Evolutionary conservation across 2,113 vertebrate genomes (phyloP), one percentile per base, ranked within the genome.

Genomic region (Dasyornis broadbenti): DNA sequence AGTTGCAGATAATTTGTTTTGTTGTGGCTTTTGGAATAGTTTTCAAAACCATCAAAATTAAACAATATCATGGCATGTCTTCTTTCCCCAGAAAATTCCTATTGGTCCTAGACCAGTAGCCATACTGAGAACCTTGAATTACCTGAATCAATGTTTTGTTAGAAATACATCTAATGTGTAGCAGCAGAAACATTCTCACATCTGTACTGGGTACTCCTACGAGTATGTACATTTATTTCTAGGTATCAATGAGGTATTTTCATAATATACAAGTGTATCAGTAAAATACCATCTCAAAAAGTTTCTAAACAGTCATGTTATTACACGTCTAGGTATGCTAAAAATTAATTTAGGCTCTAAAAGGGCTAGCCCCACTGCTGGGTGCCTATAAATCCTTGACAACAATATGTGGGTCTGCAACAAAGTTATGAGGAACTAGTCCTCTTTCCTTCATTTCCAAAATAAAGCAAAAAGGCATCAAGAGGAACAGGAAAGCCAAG

Each of bases 321-420:
- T 94, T 92, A 96, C 88, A 89, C 40, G 94, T 83, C 64, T 69
- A 78, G 76, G 57, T 91, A 95, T 95, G 93, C 63, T 76, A 80
- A 77, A 93, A 86, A 96, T 26, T 90, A 93, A 83, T 73, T 96
- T 93, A 94, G 72, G 44, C 49, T 86, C 71, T 39, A 5, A 19
- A 90, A 94, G 54, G 70, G 44, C 44, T 64, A 10, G 40, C 44
- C 59, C 52, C 90, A 49, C 95, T 88, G 92, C 82, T 96, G 90
- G 85, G 79, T 81, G 85, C 72, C 79, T 75, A 39, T 33, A 86
- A 94, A 93, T 15, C 27, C 65, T 54, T 53, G 27, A 83, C 40
- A 42, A 23, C 35, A 76, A 54, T 68, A 83, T 13, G 28, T 15
- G 28, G 40, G 53, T 82, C 37, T 89, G 77, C 77, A 91, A 79